A percentile compares a stretch with the other conserved stretches of the same genome.
Evolutionary conservation across 2,797 vertebrate species (phyloP).

Genomic region (Gephyroberyx darwinii): DNA sequence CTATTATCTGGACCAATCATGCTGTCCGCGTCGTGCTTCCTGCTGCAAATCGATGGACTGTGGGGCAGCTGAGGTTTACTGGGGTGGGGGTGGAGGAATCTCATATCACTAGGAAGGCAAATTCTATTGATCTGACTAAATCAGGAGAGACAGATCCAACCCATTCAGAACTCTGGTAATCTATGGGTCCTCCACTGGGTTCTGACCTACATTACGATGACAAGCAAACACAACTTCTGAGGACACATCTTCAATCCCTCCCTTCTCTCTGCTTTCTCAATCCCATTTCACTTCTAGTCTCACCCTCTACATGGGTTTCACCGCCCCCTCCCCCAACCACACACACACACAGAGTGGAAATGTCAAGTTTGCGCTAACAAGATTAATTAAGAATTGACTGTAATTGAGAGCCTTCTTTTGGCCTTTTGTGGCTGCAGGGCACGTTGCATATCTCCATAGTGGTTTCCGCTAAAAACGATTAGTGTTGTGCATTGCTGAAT

Average conservation of each 20-base stretch:
- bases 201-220: slow-evolving; percentile 80
- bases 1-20: slow-evolving; percentile 53
- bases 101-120: slow-evolving; percentile 63
- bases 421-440: slow-evolving; percentile 47
- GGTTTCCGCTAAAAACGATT: slow-evolving; percentile 53
- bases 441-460: slow-evolving; percentile 32
- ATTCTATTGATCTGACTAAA: slow-evolving; percentile 70
- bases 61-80: slow-evolving; percentile 28
- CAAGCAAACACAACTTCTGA: slow-evolving; percentile 81
- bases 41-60: slow-evolving; percentile 62
- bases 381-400: slow-evolving; percentile 73
- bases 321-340: slow-evolving; percentile 11
- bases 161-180: slow-evolving; percentile 61
- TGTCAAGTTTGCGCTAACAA: slow-evolving; percentile 61
- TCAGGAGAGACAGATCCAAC: slow-evolving; percentile 57
- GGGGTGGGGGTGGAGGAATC: slow-evolving; percentile 37
- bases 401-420: slow-evolving; percentile 68
- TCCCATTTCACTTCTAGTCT: slow-evolving; percentile 4
- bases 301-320: slow-evolving; percentile 19
- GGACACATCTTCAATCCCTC: slow-evolving; percentile 56
- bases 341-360: slow-evolving; percentile 45
- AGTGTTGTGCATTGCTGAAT: slow-evolving; percentile 43
- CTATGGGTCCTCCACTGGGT: slow-evolving; percentile 66
- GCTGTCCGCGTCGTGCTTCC: slow-evolving; percentile 50
- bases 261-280: slow-evolving; percentile 29